A percentile compares a stretch with the other conserved stretches of the same genome.
phyloP scores from a whole-genome alignment of 2,888 invertebrate species.

The Abscondita cerata region DNA sequence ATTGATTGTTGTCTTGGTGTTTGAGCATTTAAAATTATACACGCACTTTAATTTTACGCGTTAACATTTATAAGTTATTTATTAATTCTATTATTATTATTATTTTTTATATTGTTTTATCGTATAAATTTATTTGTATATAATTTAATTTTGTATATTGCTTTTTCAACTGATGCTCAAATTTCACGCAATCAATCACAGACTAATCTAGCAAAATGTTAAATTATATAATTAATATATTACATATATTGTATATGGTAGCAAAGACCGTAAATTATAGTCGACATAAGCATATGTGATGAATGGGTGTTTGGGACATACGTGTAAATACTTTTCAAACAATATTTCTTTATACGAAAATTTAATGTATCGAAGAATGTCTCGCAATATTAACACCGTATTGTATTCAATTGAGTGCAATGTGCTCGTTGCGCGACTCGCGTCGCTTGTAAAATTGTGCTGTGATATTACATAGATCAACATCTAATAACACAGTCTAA shows the following conservation, averaged over 20 bases:
- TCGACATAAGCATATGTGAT: slow-evolving; percentile 59
- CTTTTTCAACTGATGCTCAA: slow-evolving; percentile 28
- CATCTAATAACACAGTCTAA: slow-evolving; percentile 32
- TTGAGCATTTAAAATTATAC: slow-evolving; percentile 32
- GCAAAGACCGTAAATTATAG: slow-evolving; percentile 55
- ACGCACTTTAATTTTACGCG: slow-evolving; percentile 11
- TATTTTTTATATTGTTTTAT: slow-evolving; percentile 24
- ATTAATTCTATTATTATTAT: slow-evolving; percentile 24
- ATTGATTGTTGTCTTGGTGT: slow-evolving; percentile 39
- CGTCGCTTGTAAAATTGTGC: slow-evolving; percentile 27
- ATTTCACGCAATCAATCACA: slow-evolving; percentile 44
- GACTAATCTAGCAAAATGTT: slow-evolving; percentile 53
- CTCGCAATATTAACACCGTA: slow-evolving; percentile 25
- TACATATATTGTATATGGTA: slow-evolving; percentile 56
- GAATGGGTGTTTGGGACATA: slow-evolving; percentile 55
- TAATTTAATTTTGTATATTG: slow-evolving; percentile 27
- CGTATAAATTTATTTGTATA: slow-evolving; percentile 16
- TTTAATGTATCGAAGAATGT: slow-evolving; percentile 6
- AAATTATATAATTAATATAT: slow-evolving; percentile 56
- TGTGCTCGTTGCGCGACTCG: slow-evolving; percentile 21
- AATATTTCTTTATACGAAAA: slow-evolving; percentile 12
- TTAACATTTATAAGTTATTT: slow-evolving; percentile 25
- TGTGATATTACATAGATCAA: slow-evolving; percentile 33
- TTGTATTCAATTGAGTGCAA: slow-evolving; percentile 30
- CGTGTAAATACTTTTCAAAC: slow-evolving; percentile 48